phyloP scores from a whole-genome alignment of 2,888 invertebrate species.

The Campoplex nolae region DNA sequence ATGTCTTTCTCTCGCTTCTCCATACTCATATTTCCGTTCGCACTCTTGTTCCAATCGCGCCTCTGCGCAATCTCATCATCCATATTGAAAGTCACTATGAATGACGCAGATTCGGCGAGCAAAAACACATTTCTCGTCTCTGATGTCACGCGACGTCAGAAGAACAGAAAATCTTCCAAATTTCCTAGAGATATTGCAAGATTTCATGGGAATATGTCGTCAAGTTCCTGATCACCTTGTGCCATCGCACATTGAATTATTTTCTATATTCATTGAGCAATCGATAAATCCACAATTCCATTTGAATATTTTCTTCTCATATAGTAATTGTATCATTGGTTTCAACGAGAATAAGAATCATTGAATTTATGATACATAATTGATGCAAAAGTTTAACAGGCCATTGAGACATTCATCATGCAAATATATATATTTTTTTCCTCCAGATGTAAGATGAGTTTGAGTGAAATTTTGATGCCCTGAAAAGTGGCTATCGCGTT shows the following conservation, averaged over 20 bases:
- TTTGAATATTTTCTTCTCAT: neutral
- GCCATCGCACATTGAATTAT: too few relatives aligned
- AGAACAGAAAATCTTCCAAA: neutral
- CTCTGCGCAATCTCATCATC: slow-evolving; percentile 51
- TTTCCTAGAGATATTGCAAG: neutral
- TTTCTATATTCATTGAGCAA: too few relatives aligned
- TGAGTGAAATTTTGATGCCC: slow-evolving; percentile 29
- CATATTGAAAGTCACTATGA: slow-evolving; percentile 39
- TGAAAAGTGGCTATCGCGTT: slow-evolving; percentile 64
- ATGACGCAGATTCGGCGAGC: neutral
- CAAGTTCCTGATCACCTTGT: too few relatives aligned
- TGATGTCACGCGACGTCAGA: neutral
- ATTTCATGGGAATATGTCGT: too few relatives aligned
- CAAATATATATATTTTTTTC: neutral
- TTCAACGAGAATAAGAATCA: neutral
- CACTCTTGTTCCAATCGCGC: slow-evolving; percentile 14
- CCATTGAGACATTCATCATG: neutral
- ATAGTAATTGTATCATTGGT: neutral
- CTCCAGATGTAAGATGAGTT: neutral
- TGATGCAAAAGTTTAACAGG: too few relatives aligned
- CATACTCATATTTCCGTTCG: slow-evolving; percentile 40
- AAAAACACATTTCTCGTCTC: neutral
- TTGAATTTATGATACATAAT: too few relatives aligned
- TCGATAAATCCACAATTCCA: too few relatives aligned
- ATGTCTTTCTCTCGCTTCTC: slow-evolving; percentile 43